Evolutionary conservation across 2,113 vertebrate species (phyloP), one percentile per base, ranked within the genome.

Genomic region (Malurus cyaneus): DNA sequence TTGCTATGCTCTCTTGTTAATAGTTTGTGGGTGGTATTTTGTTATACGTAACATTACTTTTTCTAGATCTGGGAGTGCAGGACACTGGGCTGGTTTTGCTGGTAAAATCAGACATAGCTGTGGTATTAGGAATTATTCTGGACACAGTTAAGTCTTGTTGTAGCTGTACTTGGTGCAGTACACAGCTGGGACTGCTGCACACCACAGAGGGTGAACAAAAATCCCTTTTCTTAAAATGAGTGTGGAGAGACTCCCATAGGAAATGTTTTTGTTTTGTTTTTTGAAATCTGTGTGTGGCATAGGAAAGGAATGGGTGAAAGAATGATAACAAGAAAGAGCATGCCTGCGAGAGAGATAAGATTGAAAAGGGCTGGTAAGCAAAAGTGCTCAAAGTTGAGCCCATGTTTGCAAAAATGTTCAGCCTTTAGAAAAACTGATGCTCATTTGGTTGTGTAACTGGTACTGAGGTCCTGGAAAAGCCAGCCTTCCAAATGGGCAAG

Each of bases 101-200:
- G 83, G 88, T 90, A 61, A 86, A 80, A 72, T 90, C 88, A 94
- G 83, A 81, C 69, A 90, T 86, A 96, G 89, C 89, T 96, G 95
- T 96, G 96, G 76, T 77, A 80, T 92, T 92, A 83, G 65, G 80
- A 80, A 71, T 95, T 91, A 91, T 90, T 96, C 91, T 94, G 86
- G 82, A 18, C 47, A 29, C 26, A 31, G 42, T 59, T 60, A 61
- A 79, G 67, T 94, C 95, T 94, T 96, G 39, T 34, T 89, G 91
- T 69, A 80, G 85, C 80, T 94, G 87, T 89, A 14, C 62, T 91
- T 79, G 91, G 76, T 97, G 95, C 97, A 89, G 20, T 36, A 86
- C 93, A 79, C 80, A 94, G 83, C 73, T 70, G 92, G 77, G 73
- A 84, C 89, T 96, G 94, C 86, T 94, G 56, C 90, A 86, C 74